phyloP scores from a whole-genome alignment of 2,888 invertebrate genomes.

The Cantharis rufa region DNA sequence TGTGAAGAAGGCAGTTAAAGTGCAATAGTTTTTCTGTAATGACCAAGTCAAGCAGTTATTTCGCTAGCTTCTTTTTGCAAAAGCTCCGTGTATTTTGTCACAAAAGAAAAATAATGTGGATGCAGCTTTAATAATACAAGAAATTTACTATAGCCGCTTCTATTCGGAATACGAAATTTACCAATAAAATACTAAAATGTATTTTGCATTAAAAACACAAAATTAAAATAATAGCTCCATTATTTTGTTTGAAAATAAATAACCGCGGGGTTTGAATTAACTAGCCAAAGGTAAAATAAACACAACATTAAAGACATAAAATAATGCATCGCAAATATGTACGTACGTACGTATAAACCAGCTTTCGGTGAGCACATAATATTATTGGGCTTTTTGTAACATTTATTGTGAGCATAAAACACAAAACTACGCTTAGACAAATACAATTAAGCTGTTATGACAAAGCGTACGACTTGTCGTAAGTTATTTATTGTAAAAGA shows the following conservation, averaged over 20 bases:
- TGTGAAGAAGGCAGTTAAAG: background rate
- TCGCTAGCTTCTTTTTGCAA: background rate
- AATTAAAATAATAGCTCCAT: background rate
- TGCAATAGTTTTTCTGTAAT: background rate
- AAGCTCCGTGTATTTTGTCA: background rate
- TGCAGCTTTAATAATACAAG: constrained; percentile 1
- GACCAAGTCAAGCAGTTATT: background rate
- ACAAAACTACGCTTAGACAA: background rate
- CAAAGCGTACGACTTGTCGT: constrained; percentile 4
- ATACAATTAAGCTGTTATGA: constrained; percentile 7
- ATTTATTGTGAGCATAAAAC: constrained; percentile 9
- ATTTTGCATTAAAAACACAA: background rate
- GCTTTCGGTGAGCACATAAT: background rate
- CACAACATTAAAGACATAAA: background rate
- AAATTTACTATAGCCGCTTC: background rate
- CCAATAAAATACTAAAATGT: background rate
- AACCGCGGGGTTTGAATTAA: background rate
- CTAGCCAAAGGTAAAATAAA: background rate
- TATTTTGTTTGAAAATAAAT: background rate
- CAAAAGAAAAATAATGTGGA: background rate
- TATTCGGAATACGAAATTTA: background rate
- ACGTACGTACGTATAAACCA: too few species aligned
- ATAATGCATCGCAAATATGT: constrained; percentile 14
- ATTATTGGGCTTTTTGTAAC: background rate
- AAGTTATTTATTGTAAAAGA: background rate